Conservation (phyloP, 2,113 vertebrate genomes). For the Cervus canadensis region DNA sequence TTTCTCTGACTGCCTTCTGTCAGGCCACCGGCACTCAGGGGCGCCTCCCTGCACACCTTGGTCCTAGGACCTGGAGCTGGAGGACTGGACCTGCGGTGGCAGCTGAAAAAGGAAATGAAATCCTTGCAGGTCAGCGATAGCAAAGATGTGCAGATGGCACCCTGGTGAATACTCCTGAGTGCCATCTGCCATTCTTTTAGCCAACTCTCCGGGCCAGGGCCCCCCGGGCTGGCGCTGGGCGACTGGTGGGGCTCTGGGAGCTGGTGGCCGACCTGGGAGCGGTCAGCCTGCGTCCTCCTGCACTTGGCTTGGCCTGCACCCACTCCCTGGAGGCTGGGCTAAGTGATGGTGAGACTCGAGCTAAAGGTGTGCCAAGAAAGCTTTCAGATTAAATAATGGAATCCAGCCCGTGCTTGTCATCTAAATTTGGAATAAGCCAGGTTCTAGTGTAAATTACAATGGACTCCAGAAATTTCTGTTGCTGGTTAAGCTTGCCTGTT, state of each 20-base stretch:
- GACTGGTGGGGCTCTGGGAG: neutral
- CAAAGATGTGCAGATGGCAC: neutral
- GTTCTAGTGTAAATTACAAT: constrained; percentile 6
- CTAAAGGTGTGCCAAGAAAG: neutral
- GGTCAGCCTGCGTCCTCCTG: neutral
- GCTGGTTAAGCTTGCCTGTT: constrained; percentile 24
- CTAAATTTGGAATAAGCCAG: constrained; percentile 13
- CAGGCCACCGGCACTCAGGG: neutral
- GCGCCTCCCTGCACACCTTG: neutral
- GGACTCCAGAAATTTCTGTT: constrained; percentile 40
- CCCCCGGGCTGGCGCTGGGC: neutral
- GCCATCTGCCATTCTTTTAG: neutral
- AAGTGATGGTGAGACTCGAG: neutral
- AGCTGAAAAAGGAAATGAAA: neutral
- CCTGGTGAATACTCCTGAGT: neutral
- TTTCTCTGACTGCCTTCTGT: neutral
- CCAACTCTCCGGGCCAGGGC: neutral
- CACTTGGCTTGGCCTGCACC: neutral
- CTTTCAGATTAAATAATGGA: neutral
- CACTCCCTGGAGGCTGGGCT: neutral
- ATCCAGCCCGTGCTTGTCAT: neutral
- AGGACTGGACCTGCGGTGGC: neutral
- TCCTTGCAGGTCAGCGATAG: accelerated
- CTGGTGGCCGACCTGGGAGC: neutral
- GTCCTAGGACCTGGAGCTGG: neutral